phyloP scores from a whole-genome alignment of 2,797 vertebrate genomes.

The Hemitrygon akajei region DNA sequence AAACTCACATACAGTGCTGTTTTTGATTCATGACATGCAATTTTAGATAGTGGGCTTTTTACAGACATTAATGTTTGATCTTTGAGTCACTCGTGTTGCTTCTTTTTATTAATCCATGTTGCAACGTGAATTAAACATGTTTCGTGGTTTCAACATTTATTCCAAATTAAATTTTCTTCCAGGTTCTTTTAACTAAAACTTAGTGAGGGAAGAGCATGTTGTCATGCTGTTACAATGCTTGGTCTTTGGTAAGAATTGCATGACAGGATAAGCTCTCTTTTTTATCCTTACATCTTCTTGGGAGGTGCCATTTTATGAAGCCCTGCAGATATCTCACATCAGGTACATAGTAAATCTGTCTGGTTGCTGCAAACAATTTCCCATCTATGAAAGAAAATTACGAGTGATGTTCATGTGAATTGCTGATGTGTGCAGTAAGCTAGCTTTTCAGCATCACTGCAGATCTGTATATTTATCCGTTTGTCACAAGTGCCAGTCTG shows the following conservation, averaged over 20 bases:
- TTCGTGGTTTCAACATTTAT: slow-evolving; percentile 24
- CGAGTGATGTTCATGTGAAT: background rate
- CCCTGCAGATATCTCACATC: background rate
- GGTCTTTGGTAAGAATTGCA: background rate
- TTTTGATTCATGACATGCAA: slow-evolving; percentile 31
- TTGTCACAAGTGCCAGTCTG: background rate
- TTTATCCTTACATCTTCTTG: background rate
- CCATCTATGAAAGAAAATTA: background rate
- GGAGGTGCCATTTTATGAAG: background rate
- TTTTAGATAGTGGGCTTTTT: slow-evolving; percentile 3
- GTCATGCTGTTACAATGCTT: too few species aligned
- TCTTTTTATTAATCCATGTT: slow-evolving; percentile 4
- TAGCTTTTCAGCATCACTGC: background rate
- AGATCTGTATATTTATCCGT: background rate
- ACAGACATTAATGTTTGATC: background rate
- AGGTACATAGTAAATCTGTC: background rate
- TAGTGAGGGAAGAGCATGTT: background rate
- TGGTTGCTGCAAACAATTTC: background rate
- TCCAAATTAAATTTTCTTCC: background rate
- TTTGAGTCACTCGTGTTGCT: background rate
- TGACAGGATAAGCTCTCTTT: background rate
- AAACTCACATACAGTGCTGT: background rate
- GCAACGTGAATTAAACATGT: slow-evolving; percentile 23
- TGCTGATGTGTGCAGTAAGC: background rate
- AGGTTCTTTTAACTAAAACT: background rate